phyloP scores from a whole-genome alignment of 2,797 vertebrate genomes.

The Brachyalestes nurse region DNA sequence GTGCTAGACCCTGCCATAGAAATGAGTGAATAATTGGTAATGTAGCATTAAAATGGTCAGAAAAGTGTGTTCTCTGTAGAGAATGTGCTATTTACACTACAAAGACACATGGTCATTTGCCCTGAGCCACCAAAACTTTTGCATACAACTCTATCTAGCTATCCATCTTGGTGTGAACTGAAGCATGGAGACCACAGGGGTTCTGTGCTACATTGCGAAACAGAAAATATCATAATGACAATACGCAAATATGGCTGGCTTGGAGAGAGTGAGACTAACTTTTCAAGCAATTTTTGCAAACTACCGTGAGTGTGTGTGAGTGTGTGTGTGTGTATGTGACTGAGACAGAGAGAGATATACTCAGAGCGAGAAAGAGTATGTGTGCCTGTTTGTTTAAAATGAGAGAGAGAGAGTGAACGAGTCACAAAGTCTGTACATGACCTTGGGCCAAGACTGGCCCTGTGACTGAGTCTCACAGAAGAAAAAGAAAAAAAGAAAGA shows the following conservation, averaged over 20 bases:
- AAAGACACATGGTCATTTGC: no score
- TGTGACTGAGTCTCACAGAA: slow-evolving; percentile 46
- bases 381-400: slow-evolving; percentile 32
- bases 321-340: not conserved
- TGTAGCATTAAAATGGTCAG: no score
- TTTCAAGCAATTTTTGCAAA: no score
- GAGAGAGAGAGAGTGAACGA: slow-evolving; percentile 9
- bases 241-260: not conserved
- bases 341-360: slow-evolving; percentile 6
- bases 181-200: no score
- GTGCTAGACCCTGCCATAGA: no score
- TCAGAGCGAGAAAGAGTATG: slow-evolving; percentile 4
- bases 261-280: not conserved
- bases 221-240: not conserved
- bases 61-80: no score
- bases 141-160: no score
- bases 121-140: no score
- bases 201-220: no score
- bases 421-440: slow-evolving; percentile 48
- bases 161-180: no score
- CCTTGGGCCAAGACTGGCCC: slow-evolving; percentile 48
- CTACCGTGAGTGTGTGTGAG: not conserved
- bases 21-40: no score
- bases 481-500: not conserved
- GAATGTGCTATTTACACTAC: no score